These are phyloP conservation scores for Drepanosiphum platanoidis DNA, from an alignment of 2,888 invertebrate genomes.

Conservation along the genomic window DNA sequence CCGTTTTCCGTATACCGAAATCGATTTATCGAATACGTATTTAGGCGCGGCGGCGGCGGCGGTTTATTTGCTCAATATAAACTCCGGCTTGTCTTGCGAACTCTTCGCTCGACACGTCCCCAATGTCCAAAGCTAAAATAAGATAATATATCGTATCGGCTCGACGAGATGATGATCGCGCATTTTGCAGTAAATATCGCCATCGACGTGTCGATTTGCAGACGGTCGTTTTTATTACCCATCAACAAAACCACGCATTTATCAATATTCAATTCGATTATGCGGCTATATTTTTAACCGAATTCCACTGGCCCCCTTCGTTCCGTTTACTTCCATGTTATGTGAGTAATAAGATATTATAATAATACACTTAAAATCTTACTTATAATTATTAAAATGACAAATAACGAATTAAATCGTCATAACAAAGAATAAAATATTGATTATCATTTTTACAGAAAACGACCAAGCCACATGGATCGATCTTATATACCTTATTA, in stretches of 20 bases:
- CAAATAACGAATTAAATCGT: constrained; percentile 26
- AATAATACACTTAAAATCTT: constrained; percentile 14
- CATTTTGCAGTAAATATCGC: too few relatives aligned
- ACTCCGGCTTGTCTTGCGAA: constrained; percentile 6
- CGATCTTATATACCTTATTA: constrained; percentile 19
- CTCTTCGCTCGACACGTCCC: too few relatives aligned
- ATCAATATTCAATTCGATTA: too few relatives aligned
- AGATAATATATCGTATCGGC: too few relatives aligned
- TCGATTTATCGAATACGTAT: constrained; percentile 38
- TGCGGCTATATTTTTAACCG: too few relatives aligned
- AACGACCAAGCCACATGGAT: constrained; percentile 24
- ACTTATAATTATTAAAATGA: constrained; percentile 9
- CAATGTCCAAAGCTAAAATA: too few relatives aligned
- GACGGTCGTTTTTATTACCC: too few relatives aligned
- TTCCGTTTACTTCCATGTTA: constrained; percentile 20
- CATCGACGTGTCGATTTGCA: too few relatives aligned
- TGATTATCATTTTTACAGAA: constrained; percentile 12
- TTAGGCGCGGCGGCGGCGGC: too few relatives aligned
- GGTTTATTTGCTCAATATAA: constrained; percentile 19
- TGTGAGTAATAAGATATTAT: constrained; percentile 25
- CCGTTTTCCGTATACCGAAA: constrained; percentile 3
- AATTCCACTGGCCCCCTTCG: too few relatives aligned
- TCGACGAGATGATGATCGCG: too few relatives aligned
- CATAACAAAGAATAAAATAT: constrained; percentile 27
- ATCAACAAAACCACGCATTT: too few relatives aligned